These are phyloP conservation scores for Mobula hypostoma DNA, from an alignment of 2,113 vertebrate species.

Conservation along the genomic window DNA sequence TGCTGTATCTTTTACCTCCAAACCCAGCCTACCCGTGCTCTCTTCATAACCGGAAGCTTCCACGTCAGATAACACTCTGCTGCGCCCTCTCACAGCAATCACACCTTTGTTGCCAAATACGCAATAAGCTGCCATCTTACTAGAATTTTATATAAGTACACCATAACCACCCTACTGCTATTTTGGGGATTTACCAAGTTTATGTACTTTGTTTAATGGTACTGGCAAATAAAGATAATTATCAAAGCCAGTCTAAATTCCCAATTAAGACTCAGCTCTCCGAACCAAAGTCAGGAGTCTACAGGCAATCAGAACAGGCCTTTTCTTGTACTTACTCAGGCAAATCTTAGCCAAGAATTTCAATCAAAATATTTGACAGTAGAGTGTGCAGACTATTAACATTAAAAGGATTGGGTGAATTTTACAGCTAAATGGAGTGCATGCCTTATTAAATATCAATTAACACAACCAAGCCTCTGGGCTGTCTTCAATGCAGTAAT, in stretches of 20 bases:
- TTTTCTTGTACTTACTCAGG: not conserved
- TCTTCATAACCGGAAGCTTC: too few relatives aligned
- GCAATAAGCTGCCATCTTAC: too few relatives aligned
- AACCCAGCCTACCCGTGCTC: too few relatives aligned
- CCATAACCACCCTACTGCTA: too few relatives aligned
- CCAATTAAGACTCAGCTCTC: not conserved
- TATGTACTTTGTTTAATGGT: not conserved
- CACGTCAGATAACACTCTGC: too few relatives aligned
- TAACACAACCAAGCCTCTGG: constrained; percentile 25
- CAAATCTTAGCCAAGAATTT: constrained; percentile 22
- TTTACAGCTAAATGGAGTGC: constrained; percentile 29
- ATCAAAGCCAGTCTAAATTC: not conserved
- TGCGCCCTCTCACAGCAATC: too few relatives aligned
- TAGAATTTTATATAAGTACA: too few relatives aligned
- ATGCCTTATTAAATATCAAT: constrained; percentile 38
- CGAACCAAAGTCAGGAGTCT: not conserved
- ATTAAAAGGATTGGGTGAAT: constrained; percentile 2
- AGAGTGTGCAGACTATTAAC: constrained; percentile 21
- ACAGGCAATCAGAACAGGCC: not conserved
- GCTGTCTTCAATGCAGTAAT: constrained; percentile 9
- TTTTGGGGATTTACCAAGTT: not conserved
- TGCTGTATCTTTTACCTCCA: not conserved
- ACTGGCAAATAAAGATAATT: not conserved
- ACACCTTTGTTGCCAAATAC: too few relatives aligned
- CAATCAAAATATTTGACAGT: constrained; percentile 36